Percentiles rank a stretch among this genome's conserved stretches.
These are phyloP conservation scores for Diachasmimorpha longicaudata DNA, from an alignment of 1,140 invertebrate species.

Conservation along the genomic window DNA sequence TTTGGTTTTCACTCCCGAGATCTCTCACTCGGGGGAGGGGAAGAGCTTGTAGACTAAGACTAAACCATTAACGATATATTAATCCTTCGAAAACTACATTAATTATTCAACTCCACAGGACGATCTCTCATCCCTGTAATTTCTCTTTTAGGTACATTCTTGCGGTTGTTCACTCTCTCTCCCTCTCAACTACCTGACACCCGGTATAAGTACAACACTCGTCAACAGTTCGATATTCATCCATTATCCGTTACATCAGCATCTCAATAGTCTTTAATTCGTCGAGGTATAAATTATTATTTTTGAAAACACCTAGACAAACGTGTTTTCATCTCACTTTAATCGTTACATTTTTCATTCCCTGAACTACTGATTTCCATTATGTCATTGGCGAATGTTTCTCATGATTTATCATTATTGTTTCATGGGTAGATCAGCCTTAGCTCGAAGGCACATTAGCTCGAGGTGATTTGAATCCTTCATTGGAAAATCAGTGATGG, in stretches of 20 bases:
- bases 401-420: neutral
- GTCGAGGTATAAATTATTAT: neutral
- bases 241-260: neutral
- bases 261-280: neutral
- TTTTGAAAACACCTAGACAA: neutral
- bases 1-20: too few relatives aligned
- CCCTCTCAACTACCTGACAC: neutral
- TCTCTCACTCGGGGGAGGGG: too few relatives aligned
- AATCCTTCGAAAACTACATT: slow-evolving; percentile 28
- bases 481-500: neutral
- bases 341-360: neutral
- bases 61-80: slow-evolving; percentile 10
- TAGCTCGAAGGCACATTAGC: neutral
- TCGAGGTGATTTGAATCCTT: neutral
- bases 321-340: neutral
- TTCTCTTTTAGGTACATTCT: slow-evolving; percentile 15
- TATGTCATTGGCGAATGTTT: neutral
- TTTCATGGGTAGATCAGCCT: neutral
- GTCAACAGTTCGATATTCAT: slow-evolving; percentile 3
- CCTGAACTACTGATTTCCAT: neutral
- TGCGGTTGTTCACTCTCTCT: neutral
- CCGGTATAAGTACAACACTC: neutral
- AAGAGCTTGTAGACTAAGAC: neutral
- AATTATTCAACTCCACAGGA: slow-evolving; percentile 31
- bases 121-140: neutral